phyloP scores from a whole-genome alignment of 2,797 vertebrate species.

The Microcaecilia unicolor region DNA sequence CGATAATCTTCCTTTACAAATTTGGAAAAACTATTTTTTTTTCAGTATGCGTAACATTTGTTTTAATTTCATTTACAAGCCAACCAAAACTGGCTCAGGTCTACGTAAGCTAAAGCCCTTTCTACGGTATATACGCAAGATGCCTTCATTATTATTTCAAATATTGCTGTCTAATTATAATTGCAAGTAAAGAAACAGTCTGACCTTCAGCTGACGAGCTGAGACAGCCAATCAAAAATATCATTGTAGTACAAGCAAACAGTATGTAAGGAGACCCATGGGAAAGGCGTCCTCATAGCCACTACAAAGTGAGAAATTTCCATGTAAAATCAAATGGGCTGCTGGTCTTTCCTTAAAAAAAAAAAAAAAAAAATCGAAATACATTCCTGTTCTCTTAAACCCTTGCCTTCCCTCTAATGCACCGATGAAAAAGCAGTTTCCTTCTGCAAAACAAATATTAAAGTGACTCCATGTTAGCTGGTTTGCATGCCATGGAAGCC shows the following conservation, averaged over 20 bases:
- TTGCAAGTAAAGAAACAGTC: conserved; percentile 78
- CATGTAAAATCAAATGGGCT: conserved; percentile 54
- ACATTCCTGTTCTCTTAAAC: conserved; percentile 44
- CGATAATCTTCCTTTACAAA: too few relatives aligned
- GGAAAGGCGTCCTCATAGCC: conserved; percentile 65
- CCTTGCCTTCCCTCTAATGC: too few relatives aligned
- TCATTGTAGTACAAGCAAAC: conserved; percentile 70
- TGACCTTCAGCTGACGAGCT: conserved; percentile 81
- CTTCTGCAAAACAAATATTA: conserved; percentile 1
- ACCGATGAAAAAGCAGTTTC: background rate
- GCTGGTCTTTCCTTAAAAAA: conserved; percentile 9
- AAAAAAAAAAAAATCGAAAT: conserved; percentile 16
- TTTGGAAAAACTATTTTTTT: too few relatives aligned
- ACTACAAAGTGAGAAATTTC: conserved; percentile 54
- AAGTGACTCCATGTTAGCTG: conserved; percentile 15
- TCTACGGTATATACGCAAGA: too few relatives aligned
- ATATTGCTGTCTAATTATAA: conserved; percentile 66
- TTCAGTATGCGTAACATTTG: too few relatives aligned
- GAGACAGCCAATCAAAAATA: conserved; percentile 80
- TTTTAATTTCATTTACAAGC: too few relatives aligned
- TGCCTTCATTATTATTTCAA: too few relatives aligned
- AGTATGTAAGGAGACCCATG: conserved; percentile 70
- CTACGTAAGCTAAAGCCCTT: too few relatives aligned
- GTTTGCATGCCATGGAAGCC: conserved; percentile 4
- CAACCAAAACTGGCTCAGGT: too few relatives aligned